A percentile compares a stretch with the other conserved stretches of the same genome.
These are phyloP conservation scores for Protaetia brevitarsis DNA, from an alignment of 1,140 invertebrate species.

Conservation along the genomic window DNA sequence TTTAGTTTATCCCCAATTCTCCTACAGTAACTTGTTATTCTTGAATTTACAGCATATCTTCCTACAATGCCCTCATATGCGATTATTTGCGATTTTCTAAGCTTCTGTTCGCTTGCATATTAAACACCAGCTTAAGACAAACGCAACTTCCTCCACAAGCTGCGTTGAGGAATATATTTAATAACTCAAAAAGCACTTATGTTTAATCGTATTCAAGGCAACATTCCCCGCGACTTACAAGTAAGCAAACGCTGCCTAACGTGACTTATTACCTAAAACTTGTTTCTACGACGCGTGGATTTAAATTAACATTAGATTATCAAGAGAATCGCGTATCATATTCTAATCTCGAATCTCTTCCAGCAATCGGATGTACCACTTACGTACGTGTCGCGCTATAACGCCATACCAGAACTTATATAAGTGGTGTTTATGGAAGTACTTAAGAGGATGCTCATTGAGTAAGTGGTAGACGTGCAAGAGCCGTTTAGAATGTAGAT, in stretches of 20 bases:
- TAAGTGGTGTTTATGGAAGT: not conserved
- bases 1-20: no score
- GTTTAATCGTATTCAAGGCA: no score
- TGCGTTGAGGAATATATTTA: no score
- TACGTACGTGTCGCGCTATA: not conserved
- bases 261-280: not conserved
- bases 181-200: no score
- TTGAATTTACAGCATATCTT: no score
- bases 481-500: not conserved
- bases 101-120: no score
- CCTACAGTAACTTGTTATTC: no score
- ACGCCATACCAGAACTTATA: not conserved
- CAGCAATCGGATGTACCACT: not conserved
- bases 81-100: no score
- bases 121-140: no score
- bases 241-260: not conserved
- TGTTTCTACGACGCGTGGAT: not conserved
- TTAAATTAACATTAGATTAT: constrained; percentile 3
- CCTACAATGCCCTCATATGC: no score
- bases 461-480: not conserved
- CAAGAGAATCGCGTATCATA: not conserved
- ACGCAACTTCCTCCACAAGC: no score
- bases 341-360: not conserved
- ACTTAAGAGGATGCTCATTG: not conserved
- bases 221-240: no score